Evolutionary conservation across 2,113 vertebrate species (phyloP).

Genomic region (human (Homo sapiens)): GRCh38 chr5:105787501-105788000

Average conservation of each 20-base stretch:
- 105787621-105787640: neutral
- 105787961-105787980: slow-evolving; percentile 28
- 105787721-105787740: slow-evolving; percentile 49
- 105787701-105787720: slow-evolving; percentile 41
- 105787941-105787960: neutral
- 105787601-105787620: neutral
- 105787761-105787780: slow-evolving; percentile 68
- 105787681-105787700: slow-evolving; percentile 68
- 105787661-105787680: slow-evolving; percentile 35
- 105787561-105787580: neutral
- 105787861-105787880: slow-evolving; percentile 37
- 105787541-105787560: neutral
- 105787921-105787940: slow-evolving; percentile 8
- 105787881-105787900: slow-evolving; percentile 32
- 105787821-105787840: slow-evolving; percentile 68
- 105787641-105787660: slow-evolving; percentile 39
- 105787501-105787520: neutral
- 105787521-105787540: neutral
- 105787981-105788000: neutral
- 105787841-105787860: slow-evolving; percentile 10
- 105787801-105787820: slow-evolving; percentile 76
- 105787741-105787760: slow-evolving; percentile 57
- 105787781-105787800: slow-evolving; percentile 74
- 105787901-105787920: neutral
- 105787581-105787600: slow-evolving; percentile 38